Evolutionary conservation across 2,113 vertebrate genomes (phyloP).

Genomic region (Cyprinus carpio): DNA sequence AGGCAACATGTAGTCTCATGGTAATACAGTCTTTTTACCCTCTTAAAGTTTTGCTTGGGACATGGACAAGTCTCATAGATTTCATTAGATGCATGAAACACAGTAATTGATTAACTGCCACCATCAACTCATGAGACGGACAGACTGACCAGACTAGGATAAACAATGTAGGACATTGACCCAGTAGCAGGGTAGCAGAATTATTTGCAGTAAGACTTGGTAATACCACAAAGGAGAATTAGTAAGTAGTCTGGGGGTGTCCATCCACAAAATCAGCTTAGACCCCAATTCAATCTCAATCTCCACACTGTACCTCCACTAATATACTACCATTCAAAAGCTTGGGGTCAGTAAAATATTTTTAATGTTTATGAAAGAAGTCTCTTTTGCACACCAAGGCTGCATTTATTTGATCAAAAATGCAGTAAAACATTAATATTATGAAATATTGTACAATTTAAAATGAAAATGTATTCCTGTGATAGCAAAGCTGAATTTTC

Average conservation of each 20-base stretch:
- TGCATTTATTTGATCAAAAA: too few species aligned
- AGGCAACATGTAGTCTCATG: not conserved
- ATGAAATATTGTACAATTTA: too few species aligned
- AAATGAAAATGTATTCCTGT: too few species aligned
- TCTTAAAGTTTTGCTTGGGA: not conserved
- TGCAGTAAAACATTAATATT: too few species aligned
- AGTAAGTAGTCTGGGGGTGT: not conserved
- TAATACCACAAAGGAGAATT: conserved; percentile 3
- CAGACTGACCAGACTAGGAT: conserved; percentile 36
- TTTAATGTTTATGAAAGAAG: too few species aligned
- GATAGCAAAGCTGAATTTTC: not conserved
- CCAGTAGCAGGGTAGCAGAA: not conserved
- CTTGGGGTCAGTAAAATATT: too few species aligned
- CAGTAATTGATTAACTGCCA: conserved; percentile 64
- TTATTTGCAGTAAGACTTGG: not conserved
- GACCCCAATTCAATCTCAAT: not conserved
- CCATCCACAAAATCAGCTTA: not conserved
- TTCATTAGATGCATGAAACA: conserved; percentile 38
- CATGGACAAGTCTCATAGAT: not conserved
- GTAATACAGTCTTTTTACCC: conserved; percentile 33
- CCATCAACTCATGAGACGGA: conserved; percentile 55
- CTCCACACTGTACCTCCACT: not conserved
- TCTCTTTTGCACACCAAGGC: too few species aligned
- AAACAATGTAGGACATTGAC: not conserved
- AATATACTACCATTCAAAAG: not conserved